Percentiles rank a stretch among this genome's conserved stretches.
These are phyloP conservation scores for Axea sp. DNA, from an alignment of 2,888 invertebrate genomes.

Conservation along the genomic window DNA sequence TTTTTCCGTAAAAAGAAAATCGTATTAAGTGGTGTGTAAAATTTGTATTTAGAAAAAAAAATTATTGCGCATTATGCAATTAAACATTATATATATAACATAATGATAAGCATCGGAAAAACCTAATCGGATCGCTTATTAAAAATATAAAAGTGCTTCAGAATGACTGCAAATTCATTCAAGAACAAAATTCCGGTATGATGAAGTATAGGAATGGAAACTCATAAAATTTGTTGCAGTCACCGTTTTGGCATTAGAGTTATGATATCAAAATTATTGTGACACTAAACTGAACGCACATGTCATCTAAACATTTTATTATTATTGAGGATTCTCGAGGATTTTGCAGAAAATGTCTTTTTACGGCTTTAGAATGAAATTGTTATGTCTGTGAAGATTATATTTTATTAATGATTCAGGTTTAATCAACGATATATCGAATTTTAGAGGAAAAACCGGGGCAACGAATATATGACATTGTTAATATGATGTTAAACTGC, in stretches of 20 bases:
- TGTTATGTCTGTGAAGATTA: conserved; percentile 28
- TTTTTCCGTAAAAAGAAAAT: background rate
- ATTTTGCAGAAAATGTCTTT: conserved; percentile 27
- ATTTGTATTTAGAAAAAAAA: too few species aligned
- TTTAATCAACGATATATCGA: conserved; percentile 15
- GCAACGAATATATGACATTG: background rate
- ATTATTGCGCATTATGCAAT: too few species aligned
- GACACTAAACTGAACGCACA: conserved; percentile 32
- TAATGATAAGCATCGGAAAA: too few species aligned
- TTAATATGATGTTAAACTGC: background rate
- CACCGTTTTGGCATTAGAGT: conserved; percentile 32
- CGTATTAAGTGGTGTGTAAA: conserved; percentile 27
- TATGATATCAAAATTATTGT: conserved; percentile 44
- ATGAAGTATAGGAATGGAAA: conserved; percentile 36
- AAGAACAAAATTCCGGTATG: conserved; percentile 14
- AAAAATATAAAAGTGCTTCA: conserved; percentile 18
- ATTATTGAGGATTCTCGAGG: conserved; percentile 35
- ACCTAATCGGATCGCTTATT: conserved; percentile 2
- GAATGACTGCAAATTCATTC: conserved; percentile 19
- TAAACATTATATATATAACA: too few species aligned
- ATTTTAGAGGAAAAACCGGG: too few species aligned
- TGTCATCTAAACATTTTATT: conserved; percentile 40
- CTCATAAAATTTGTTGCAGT: conserved; percentile 17
- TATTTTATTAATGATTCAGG: conserved; percentile 23
- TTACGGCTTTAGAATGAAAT: conserved; percentile 14